Evolutionary conservation across 2,888 invertebrate genomes (phyloP).

Genomic region (Drosophila neutralis): DNA sequence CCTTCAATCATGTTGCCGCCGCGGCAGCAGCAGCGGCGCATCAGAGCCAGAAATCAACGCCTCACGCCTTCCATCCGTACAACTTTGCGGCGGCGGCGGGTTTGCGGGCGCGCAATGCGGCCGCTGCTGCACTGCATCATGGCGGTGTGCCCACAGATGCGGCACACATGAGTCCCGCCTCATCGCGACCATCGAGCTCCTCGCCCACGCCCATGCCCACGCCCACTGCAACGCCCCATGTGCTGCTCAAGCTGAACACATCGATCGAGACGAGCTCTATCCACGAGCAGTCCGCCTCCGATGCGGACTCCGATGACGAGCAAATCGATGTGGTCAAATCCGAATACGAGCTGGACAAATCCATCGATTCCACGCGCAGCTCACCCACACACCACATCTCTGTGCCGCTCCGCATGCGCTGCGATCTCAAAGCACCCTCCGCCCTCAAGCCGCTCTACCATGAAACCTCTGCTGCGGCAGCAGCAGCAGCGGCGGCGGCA

Average conservation of each 20-base stretch:
- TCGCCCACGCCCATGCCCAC: slow-evolving; percentile 81
- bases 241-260: slow-evolving; percentile 85
- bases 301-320: slow-evolving; percentile 88
- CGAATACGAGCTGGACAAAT: slow-evolving; percentile 86
- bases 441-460: slow-evolving; percentile 85
- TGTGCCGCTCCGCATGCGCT: slow-evolving; percentile 85
- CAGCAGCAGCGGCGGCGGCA: slow-evolving; percentile 70
- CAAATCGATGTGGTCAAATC: slow-evolving; percentile 91
- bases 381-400: slow-evolving; percentile 86
- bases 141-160: slow-evolving; percentile 47
- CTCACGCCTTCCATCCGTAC: slow-evolving; percentile 87
- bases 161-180: slow-evolving; percentile 83
- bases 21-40: slow-evolving; percentile 75
- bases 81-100: slow-evolving; percentile 85
- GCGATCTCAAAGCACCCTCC: slow-evolving; percentile 88
- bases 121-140: slow-evolving; percentile 66
- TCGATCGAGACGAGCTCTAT: slow-evolving; percentile 88
- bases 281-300: slow-evolving; percentile 86
- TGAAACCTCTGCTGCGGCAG: slow-evolving; percentile 74
- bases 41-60: slow-evolving; percentile 71
- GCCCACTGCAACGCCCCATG: slow-evolving; percentile 68
- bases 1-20: slow-evolving; percentile 85
- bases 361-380: slow-evolving; percentile 80
- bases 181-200: slow-evolving; percentile 81
- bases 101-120: slow-evolving; percentile 78